These are phyloP conservation scores for Harpagifer antarcticus DNA, from an alignment of 2,797 vertebrate species.

Conservation along the genomic window DNA sequence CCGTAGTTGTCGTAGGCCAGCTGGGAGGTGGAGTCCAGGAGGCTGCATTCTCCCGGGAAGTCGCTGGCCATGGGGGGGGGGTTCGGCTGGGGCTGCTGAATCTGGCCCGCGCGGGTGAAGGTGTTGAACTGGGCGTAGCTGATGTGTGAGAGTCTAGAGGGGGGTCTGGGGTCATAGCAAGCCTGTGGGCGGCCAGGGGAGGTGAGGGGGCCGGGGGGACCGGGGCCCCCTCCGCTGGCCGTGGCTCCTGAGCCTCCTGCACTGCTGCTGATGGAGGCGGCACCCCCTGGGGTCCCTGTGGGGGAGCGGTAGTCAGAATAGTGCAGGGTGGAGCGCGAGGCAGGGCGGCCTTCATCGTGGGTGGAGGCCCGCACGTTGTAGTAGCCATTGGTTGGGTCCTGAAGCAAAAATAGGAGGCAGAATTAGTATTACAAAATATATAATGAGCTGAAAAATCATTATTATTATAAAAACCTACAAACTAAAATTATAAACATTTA, in stretches of 20 bases:
- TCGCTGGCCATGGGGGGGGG: conserved; percentile 76
- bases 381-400: conserved; percentile 98
- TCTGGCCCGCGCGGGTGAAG: conserved; percentile 86
- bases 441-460: background rate
- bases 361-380: conserved; percentile 94
- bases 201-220: conserved; percentile 88
- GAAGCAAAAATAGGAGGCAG: conserved; percentile 26
- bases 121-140: conserved; percentile 96
- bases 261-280: conserved; percentile 81
- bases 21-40: conserved; percentile 89
- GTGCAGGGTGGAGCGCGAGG: conserved; percentile 92
- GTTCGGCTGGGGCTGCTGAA: conserved; percentile 80
- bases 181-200: conserved; percentile 88
- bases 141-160: conserved; percentile 94
- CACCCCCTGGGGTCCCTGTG: conserved; percentile 76
- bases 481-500: too few species aligned
- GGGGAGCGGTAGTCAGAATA: conserved; percentile 92
- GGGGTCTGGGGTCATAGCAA: conserved; percentile 91
- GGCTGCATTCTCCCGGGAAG: conserved; percentile 84
- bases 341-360: conserved; percentile 91
- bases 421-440: background rate
- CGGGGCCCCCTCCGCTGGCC: conserved; percentile 81
- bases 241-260: conserved; percentile 81
- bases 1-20: conserved; percentile 94
- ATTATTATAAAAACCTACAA: background rate